Conservation (phyloP, 2,113 vertebrate genomes). For the Proteles cristata region DNA sequence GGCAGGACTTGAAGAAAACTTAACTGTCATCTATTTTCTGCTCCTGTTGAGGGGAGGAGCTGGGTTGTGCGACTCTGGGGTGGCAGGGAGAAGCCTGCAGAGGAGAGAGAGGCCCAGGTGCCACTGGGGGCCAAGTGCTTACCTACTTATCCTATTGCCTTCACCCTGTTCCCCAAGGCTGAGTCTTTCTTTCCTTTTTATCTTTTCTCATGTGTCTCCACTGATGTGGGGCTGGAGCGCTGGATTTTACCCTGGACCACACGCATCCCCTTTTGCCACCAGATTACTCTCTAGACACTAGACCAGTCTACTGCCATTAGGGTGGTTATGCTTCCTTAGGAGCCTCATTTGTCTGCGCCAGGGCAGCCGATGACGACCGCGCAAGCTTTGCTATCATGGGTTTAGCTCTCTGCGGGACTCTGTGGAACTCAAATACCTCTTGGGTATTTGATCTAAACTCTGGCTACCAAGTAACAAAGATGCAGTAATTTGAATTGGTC, state of each 20-base stretch:
- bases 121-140: background rate
- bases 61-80: background rate
- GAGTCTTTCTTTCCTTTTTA: background rate
- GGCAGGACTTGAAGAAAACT: constrained; percentile 66
- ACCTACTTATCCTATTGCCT: background rate
- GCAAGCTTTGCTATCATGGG: background rate
- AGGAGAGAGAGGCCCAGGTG: background rate
- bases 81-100: background rate
- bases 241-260: background rate
- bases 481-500: background rate
- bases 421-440: background rate
- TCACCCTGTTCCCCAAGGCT: background rate
- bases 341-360: background rate
- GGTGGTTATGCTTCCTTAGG: background rate
- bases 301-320: background rate
- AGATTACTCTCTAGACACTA: background rate
- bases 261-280: background rate
- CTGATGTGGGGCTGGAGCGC: background rate
- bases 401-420: background rate
- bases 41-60: constrained; percentile 21
- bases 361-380: background rate
- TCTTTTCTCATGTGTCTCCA: background rate
- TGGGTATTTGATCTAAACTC: constrained; percentile 27
- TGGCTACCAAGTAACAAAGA: background rate
- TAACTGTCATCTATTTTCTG: constrained; percentile 52